Base-by-base conservation (phyloP, 2,797 vertebrate species). In the Florisuga fusca region DNA sequence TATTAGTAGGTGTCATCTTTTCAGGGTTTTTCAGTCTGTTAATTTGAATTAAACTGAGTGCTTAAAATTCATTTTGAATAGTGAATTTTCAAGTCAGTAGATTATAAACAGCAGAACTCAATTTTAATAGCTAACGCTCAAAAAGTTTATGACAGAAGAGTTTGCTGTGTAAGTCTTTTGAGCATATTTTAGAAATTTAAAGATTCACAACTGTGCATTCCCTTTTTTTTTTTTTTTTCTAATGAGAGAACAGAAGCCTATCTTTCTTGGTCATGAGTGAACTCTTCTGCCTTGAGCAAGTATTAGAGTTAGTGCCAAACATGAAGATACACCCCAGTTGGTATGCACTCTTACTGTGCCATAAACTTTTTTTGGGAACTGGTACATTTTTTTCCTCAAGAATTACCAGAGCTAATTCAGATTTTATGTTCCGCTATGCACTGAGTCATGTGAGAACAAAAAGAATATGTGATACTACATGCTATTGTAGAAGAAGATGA, bases 141-240 rank as follows among this genome's bases (percentile, higher is more conserved):
- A 41, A 33, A 84, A 23, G 4, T 61, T 82, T 53, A 26, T 58
- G 79, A 31, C 27, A 61, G 61, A 55, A 50, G 8, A 63, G 9
- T 51, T 68, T 82, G 25, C 22, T 41, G 6, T 73, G 82, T 6
- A 59, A 85, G 9, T 36, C 4, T 83, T 91, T 80, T 63, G 7
- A 63, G 20, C 10, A 25, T 58, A 45, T 21, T 41, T 82, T 89
- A 74, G 48, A 71, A 79, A 83, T 64, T 20, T 67, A 26, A 79
- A 79, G 33, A 43, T 20, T 17, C 3, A 14, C 21, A 59, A 8
- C 8, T 50, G 20, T 61, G 46, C 4, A 23, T 67, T 31, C 7
- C 18, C 38, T 14, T 14, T 14, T 38, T 38, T 38, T 9, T 89
- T 0, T 10, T 63, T 75, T 87, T 83, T 89, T 0, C 0, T 36